A percentile compares a stretch with the other conserved stretches of the same genome.
phyloP scores from a whole-genome alignment of 2,113 vertebrate genomes.

The Quiscalus mexicanus region DNA sequence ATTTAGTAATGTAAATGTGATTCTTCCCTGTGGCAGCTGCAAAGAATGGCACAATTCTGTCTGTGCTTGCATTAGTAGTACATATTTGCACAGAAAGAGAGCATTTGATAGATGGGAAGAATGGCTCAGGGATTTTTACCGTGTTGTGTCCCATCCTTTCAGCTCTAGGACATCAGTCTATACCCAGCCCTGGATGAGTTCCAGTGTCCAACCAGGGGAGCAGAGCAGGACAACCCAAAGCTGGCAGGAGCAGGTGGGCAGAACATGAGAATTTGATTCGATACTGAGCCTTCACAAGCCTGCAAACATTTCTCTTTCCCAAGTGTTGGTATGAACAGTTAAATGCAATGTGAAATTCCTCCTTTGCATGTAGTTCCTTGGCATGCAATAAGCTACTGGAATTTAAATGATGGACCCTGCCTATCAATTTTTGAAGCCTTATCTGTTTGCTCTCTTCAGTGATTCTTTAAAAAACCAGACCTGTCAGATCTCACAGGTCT shows the following conservation, averaged over 20 bases:
- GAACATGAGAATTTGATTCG: background rate
- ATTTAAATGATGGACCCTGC: background rate
- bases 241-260: background rate
- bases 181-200: background rate
- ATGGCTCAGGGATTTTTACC: background rate
- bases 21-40: conserved; percentile 66
- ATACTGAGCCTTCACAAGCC: background rate
- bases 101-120: background rate
- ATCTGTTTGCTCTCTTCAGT: background rate
- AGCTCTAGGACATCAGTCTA: background rate
- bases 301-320: background rate
- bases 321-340: background rate
- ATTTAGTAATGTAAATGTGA: conserved; percentile 74
- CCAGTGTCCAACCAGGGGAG: background rate
- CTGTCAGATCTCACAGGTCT: background rate
- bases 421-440: background rate
- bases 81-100: background rate
- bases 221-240: background rate
- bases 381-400: background rate
- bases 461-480: background rate
- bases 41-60: conserved; percentile 59
- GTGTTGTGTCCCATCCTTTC: background rate
- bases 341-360: background rate
- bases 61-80: conserved; percentile 37
- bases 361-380: background rate